Evolutionary conservation across 2,888 invertebrate species (phyloP).

Genomic region (Perizoma flavofasciatum): DNA sequence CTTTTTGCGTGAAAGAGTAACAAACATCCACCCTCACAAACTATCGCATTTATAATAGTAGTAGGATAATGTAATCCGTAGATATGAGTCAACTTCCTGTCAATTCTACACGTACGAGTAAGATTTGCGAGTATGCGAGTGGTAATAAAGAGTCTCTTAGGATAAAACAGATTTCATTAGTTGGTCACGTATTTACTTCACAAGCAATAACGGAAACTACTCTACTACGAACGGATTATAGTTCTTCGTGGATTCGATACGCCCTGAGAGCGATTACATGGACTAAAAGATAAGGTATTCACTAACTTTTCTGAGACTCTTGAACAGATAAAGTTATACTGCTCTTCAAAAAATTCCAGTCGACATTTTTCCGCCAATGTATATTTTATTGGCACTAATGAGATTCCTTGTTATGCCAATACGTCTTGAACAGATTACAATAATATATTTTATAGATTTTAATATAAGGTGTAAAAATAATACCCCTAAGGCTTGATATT

Average conservation of each 20-base stretch:
- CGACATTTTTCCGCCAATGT: constrained; percentile 24
- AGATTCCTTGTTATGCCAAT: constrained; percentile 33
- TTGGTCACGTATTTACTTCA: constrained; percentile 13
- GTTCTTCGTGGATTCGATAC: not conserved
- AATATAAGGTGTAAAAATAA: constrained; percentile 33
- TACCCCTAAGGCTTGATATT: constrained; percentile 29
- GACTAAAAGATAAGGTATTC: not conserved
- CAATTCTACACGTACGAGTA: no score
- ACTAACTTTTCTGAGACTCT: no score
- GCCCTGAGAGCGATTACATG: not conserved
- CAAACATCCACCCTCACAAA: no score
- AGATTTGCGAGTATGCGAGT: no score
- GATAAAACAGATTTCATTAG: constrained; percentile 8
- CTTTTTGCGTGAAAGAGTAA: no score
- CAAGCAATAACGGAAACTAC: constrained; percentile 7
- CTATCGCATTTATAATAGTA: no score
- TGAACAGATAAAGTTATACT: no score
- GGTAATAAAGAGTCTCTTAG: constrained; percentile 8
- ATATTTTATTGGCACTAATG: constrained; percentile 31
- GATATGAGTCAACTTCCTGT: no score
- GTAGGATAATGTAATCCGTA: no score
- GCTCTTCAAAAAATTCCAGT: constrained; percentile 21
- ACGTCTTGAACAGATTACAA: constrained; percentile 27
- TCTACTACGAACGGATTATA: constrained; percentile 2
- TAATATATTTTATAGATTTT: constrained; percentile 33